A percentile compares a stretch with the other conserved stretches of the same genome.
These are phyloP conservation scores for Campoletis raptor DNA, from an alignment of 2,888 invertebrate genomes.

Conservation along the genomic window DNA sequence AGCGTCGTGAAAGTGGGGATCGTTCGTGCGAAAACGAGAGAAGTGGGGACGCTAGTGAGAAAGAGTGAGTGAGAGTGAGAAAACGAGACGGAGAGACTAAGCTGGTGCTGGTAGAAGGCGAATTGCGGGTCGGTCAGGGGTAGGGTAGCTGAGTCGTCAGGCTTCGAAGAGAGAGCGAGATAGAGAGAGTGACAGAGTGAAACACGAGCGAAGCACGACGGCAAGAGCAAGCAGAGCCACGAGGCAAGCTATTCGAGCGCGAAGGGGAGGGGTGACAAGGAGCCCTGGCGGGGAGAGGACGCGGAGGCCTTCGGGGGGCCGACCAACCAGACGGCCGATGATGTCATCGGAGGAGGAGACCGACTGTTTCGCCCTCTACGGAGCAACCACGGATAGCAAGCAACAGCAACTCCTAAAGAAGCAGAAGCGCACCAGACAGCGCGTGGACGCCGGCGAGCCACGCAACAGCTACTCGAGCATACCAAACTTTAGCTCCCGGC, in stretches of 20 bases:
- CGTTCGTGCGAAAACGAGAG: conserved; percentile 70
- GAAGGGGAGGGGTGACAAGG: conserved; percentile 87
- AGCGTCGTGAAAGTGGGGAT: conserved; percentile 75
- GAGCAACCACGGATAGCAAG: conserved; percentile 88
- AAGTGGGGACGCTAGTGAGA: conserved; percentile 69
- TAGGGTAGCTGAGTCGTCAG: conserved; percentile 72
- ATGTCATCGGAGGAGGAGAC: conserved; percentile 99
- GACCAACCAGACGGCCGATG: conserved; percentile 91
- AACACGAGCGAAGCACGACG: conserved; percentile 79
- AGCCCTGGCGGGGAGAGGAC: conserved; percentile 88
- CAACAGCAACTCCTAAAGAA: conserved; percentile 92
- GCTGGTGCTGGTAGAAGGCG: conserved; percentile 69
- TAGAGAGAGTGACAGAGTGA: conserved; percentile 42
- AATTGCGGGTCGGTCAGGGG: conserved; percentile 71
- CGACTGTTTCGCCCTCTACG: conserved; percentile 97
- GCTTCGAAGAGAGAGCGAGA: conserved; percentile 60
- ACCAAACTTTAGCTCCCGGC: conserved; percentile 91
- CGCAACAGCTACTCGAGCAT: conserved; percentile 96
- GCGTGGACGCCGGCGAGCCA: conserved; percentile 98
- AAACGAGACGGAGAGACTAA: conserved; percentile 70
- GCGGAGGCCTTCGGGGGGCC: conserved; percentile 93
- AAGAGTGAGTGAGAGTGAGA: conserved; percentile 71
- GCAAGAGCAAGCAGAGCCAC: conserved; percentile 88
- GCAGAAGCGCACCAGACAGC: conserved; percentile 97
- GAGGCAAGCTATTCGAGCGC: conserved; percentile 88